Evolutionary conservation across 2,113 vertebrate species (phyloP).

Genomic region (Menura novaehollandiae): DNA sequence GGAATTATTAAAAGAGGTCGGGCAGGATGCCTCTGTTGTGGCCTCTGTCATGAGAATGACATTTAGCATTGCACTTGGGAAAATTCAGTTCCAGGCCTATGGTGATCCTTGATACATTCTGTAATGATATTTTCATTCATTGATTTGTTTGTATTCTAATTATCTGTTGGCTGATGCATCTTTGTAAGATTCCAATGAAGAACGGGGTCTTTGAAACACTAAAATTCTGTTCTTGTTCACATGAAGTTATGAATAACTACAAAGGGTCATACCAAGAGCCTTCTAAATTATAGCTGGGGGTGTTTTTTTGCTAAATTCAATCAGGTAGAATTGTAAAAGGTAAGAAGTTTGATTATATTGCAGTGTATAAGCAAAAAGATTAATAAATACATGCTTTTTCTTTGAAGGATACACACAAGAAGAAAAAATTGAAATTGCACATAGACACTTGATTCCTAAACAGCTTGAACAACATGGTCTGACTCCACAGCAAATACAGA

Average conservation of each 20-base stretch:
- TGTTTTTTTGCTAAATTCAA: not conserved
- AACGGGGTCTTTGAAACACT: not conserved
- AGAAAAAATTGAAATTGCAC: constrained; percentile 96
- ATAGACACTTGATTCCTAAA: constrained; percentile 92
- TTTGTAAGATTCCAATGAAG: not conserved
- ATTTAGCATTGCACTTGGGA: not conserved
- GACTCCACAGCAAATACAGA: constrained; percentile 89
- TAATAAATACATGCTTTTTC: not conserved
- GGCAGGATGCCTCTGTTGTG: not conserved
- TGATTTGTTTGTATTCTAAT: not conserved
- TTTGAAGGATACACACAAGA: constrained; percentile 92
- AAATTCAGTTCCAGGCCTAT: not conserved
- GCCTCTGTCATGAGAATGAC: not conserved
- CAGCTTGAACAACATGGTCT: constrained; percentile 94
- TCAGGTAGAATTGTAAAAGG: not conserved
- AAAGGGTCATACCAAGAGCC: not conserved
- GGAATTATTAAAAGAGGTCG: not conserved
- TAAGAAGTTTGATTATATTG: not conserved
- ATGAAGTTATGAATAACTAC: not conserved
- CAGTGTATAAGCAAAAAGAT: not conserved
- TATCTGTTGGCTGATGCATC: not conserved
- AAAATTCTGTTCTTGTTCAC: not conserved
- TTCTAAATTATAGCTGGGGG: not conserved
- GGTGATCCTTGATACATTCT: not conserved
- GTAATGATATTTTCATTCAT: not conserved